Evolutionary conservation across 2,113 vertebrate genomes (phyloP).

Genomic region (Syngnathus floridae): DNA sequence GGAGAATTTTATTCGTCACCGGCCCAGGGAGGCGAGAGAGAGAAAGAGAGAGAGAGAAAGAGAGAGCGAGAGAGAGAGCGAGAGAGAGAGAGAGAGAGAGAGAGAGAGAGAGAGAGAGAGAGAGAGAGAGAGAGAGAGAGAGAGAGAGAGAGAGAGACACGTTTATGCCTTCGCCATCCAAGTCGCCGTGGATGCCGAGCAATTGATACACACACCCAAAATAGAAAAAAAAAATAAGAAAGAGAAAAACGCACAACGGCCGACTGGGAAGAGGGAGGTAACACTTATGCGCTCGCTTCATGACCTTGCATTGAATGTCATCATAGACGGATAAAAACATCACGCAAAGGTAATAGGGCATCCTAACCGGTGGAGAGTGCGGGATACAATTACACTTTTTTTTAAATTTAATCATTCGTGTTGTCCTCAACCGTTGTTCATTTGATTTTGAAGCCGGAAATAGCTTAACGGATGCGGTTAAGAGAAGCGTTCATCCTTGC

Average conservation of each 20-base stretch:
- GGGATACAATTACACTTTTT: slow-evolving; percentile 1
- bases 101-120: not conserved
- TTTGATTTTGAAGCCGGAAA: not conserved
- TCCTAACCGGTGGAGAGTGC: slow-evolving; percentile 20
- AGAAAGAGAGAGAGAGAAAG: too few species aligned
- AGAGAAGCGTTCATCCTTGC: slow-evolving; percentile 6
- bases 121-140: too few species aligned
- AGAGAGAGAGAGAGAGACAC: slow-evolving; percentile 35
- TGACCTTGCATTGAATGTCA: slow-evolving; percentile 67
- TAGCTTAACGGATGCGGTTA: not conserved
- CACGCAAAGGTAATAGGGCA: slow-evolving; percentile 61
- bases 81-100: slow-evolving; percentile 21
- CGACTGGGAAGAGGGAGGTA: not conserved
- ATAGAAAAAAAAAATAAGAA: not conserved
- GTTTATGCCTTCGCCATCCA: slow-evolving; percentile 29
- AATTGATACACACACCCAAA: not conserved
- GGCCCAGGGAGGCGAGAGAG: too few species aligned
- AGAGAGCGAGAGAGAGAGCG: not conserved
- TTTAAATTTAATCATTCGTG: too few species aligned
- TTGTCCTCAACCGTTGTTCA: not conserved
- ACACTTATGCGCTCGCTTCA: not conserved
- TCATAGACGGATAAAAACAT: slow-evolving; percentile 37
- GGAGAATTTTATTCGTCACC: slow-evolving; percentile 17
- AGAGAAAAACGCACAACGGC: not conserved
- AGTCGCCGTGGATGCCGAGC: not conserved